Evolutionary conservation across 2,888 invertebrate species (phyloP).

Genomic region (Phytoseiulus persimilis): DNA sequence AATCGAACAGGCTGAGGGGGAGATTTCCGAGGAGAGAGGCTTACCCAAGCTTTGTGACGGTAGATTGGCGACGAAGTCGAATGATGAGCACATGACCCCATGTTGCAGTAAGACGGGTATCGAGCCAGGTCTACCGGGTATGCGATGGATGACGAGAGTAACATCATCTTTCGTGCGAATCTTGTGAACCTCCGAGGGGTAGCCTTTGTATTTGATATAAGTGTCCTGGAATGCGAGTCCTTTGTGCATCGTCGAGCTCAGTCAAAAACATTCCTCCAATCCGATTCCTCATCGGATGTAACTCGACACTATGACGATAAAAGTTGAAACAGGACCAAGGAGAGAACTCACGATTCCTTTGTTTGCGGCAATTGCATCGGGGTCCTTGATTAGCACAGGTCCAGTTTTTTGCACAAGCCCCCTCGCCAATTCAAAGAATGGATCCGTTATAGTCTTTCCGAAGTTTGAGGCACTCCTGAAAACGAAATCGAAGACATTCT

Average conservation of each 20-base stretch:
- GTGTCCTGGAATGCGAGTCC: background rate
- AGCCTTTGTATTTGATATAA: conserved; percentile 26
- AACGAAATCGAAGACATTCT: conserved; percentile 12
- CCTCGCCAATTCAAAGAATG: background rate
- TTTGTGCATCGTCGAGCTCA: background rate
- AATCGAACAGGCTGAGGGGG: too few species aligned
- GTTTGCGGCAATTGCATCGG: conserved; percentile 20
- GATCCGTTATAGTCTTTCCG: conserved; percentile 7
- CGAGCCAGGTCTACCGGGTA: background rate
- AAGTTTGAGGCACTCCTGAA: conserved; percentile 7
- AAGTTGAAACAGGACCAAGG: too few species aligned
- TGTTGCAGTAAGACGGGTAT: conserved; percentile 20
- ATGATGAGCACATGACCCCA: conserved; percentile 29
- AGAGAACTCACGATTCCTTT: conserved; percentile 30
- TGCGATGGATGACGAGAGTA: conserved; percentile 9
- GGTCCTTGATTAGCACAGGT: background rate
- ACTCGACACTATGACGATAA: too few species aligned
- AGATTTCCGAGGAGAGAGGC: too few species aligned
- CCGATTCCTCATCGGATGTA: too few species aligned
- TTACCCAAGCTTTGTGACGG: conserved; percentile 26
- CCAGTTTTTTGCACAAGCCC: background rate
- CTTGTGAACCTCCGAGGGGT: conserved; percentile 11
- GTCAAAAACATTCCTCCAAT: too few species aligned
- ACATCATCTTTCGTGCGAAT: conserved; percentile 19
- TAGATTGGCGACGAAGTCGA: conserved; percentile 26